Evolutionary conservation across 2,113 vertebrate species (phyloP).

Genomic region (Anolis carolinensis): DNA sequence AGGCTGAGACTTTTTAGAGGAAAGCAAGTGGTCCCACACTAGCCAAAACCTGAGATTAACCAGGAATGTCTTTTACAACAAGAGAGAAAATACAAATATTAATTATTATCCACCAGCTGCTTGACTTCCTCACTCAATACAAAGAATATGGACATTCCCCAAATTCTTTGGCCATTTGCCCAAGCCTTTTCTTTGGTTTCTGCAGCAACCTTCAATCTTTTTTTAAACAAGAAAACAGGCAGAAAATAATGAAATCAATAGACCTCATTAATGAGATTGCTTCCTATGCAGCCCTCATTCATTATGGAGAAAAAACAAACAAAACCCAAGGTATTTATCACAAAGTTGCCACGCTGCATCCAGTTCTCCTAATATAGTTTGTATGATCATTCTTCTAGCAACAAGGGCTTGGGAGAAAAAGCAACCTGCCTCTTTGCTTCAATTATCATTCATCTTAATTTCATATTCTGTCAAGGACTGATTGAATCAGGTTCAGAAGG

Average conservation of each 20-base stretch:
- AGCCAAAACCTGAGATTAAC: neutral
- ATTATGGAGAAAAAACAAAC: slow-evolving; percentile 32
- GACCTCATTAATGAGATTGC: slow-evolving; percentile 56
- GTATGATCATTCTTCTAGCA: slow-evolving; percentile 43
- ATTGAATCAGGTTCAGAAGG: slow-evolving; percentile 64
- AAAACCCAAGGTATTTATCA: slow-evolving; percentile 20
- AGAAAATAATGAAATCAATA: slow-evolving; percentile 52
- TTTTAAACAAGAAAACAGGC: slow-evolving; percentile 35
- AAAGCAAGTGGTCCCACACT: neutral
- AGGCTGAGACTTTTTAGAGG: neutral
- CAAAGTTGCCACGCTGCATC: slow-evolving; percentile 31
- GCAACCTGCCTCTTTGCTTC: slow-evolving; percentile 46
- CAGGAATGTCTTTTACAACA: neutral
- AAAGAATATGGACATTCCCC: slow-evolving; percentile 14
- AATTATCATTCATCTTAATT: slow-evolving; percentile 67
- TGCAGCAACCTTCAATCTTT: slow-evolving; percentile 48
- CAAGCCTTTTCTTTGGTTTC: slow-evolving; percentile 39
- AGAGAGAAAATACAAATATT: neutral
- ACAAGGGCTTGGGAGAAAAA: slow-evolving; percentile 53
- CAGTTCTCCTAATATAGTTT: slow-evolving; percentile 23
- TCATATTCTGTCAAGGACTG: slow-evolving; percentile 56
- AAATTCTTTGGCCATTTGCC: slow-evolving; percentile 46
- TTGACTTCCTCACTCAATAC: neutral
- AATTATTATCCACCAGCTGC: neutral
- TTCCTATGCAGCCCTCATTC: slow-evolving; percentile 43